phyloP scores from a whole-genome alignment of 2,888 invertebrate species.

The Synanthedon formicaeformis region DNA sequence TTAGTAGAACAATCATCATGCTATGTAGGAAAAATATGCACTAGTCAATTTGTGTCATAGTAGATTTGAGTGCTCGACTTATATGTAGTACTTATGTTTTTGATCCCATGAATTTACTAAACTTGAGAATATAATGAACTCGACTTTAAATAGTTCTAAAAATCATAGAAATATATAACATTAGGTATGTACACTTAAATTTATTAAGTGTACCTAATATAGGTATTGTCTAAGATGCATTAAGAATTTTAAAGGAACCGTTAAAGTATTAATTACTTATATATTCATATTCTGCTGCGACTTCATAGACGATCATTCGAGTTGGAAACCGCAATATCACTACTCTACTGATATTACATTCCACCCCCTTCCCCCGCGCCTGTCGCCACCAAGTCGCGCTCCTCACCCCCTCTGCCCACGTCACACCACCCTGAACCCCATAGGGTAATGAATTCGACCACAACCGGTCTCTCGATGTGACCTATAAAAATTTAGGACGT shows the following conservation, averaged over 20 bases:
- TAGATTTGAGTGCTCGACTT: too few relatives aligned
- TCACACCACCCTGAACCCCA: conserved; percentile 34
- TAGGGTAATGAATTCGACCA: conserved; percentile 51
- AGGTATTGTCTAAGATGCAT: too few relatives aligned
- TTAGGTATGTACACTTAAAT: too few relatives aligned
- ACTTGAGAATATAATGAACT: too few relatives aligned
- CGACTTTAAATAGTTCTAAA: too few relatives aligned
- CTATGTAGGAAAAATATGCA: too few relatives aligned
- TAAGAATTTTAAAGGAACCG: not conserved
- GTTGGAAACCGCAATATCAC: conserved; percentile 62
- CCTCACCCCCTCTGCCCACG: conserved; percentile 18
- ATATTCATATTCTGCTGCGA: conserved; percentile 11
- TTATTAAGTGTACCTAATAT: too few relatives aligned
- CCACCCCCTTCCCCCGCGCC: conserved; percentile 24
- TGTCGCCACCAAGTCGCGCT: conserved; percentile 53
- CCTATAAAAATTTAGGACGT: conserved; percentile 58
- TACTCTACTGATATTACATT: conserved; percentile 62
- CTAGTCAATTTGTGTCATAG: too few relatives aligned
- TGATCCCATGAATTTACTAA: too few relatives aligned
- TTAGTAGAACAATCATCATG: not conserved
- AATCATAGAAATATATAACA: too few relatives aligned
- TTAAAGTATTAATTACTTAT: not conserved
- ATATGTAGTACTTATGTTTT: too few relatives aligned
- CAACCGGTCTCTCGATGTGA: conserved; percentile 42
- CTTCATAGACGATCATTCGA: conserved; percentile 36